phyloP scores from a whole-genome alignment of 2,888 invertebrate genomes.

The Iselma pallidipennis region DNA sequence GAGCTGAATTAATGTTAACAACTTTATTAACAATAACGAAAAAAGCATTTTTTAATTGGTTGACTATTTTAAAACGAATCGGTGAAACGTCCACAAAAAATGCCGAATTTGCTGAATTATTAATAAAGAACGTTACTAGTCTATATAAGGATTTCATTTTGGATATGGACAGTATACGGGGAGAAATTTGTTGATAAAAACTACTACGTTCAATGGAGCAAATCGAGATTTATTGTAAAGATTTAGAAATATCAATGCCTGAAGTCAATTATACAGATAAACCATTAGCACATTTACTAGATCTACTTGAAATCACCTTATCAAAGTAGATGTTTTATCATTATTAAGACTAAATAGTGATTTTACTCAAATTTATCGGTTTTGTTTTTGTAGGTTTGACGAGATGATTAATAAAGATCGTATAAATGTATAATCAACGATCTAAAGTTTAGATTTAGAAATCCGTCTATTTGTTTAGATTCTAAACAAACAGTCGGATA shows the following conservation, averaged over 20 bases:
- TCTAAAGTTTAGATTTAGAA: no score
- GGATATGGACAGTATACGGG: no score
- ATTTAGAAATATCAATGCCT: conserved; percentile 37
- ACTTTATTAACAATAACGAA: neutral
- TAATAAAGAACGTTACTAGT: neutral
- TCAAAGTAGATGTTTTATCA: conserved; percentile 28
- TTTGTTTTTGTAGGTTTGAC: no score
- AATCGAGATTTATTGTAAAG: conserved; percentile 33
- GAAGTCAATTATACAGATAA: conserved; percentile 35
- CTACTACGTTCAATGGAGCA: conserved; percentile 47
- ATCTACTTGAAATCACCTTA: conserved; percentile 30
- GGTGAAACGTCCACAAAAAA: neutral
- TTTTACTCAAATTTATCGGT: no score
- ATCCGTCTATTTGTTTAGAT: no score
- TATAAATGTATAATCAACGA: no score
- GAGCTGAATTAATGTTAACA: neutral
- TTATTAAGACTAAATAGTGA: no score
- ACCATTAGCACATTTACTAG: conserved; percentile 34
- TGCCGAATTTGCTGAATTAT: neutral
- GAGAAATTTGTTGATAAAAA: conserved; percentile 63
- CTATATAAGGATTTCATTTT: conserved; percentile 23
- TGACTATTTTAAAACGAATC: neutral
- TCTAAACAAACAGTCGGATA: no score
- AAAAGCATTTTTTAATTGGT: neutral
- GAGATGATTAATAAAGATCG: no score